phyloP scores from a whole-genome alignment of 2,113 vertebrate species.

The Oxyruncus cristatus region DNA sequence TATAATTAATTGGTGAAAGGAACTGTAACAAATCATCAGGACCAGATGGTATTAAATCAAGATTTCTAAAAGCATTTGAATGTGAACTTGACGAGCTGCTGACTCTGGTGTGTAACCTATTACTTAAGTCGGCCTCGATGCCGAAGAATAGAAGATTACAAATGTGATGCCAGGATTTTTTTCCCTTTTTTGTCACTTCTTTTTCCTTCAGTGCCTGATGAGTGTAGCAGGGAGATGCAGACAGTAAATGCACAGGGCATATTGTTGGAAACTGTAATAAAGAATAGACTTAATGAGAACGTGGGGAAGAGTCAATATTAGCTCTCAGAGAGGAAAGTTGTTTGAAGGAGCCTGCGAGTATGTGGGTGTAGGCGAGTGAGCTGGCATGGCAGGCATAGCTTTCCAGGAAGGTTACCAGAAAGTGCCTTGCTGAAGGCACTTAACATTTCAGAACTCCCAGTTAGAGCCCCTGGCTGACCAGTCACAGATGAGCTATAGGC shows the following conservation, averaged over 20 bases:
- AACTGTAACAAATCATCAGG: constrained; percentile 48
- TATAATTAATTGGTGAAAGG: constrained; percentile 62
- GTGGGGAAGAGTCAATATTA: constrained; percentile 52
- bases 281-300: constrained; percentile 41
- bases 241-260: neutral
- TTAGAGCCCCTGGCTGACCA: neutral
- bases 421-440: neutral
- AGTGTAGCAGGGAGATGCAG: neutral
- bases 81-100: constrained; percentile 37
- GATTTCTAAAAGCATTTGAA: constrained; percentile 58
- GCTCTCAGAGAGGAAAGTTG: constrained; percentile 6
- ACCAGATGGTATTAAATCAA: constrained; percentile 60
- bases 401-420: constrained; percentile 2
- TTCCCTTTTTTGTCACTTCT: neutral
- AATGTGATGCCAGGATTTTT: neutral
- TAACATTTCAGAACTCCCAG: neutral
- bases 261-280: constrained; percentile 56
- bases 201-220: neutral
- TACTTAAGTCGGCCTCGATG: constrained; percentile 35
- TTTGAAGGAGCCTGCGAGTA: neutral
- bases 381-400: fast-evolving
- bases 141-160: constrained; percentile 9
- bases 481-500: neutral
- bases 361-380: neutral
- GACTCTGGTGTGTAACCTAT: constrained; percentile 56